Percentiles rank a stretch among this genome's conserved stretches.
Conservation (phyloP, 2,797 vertebrate genomes). For the Danio albolineatus region DNA sequence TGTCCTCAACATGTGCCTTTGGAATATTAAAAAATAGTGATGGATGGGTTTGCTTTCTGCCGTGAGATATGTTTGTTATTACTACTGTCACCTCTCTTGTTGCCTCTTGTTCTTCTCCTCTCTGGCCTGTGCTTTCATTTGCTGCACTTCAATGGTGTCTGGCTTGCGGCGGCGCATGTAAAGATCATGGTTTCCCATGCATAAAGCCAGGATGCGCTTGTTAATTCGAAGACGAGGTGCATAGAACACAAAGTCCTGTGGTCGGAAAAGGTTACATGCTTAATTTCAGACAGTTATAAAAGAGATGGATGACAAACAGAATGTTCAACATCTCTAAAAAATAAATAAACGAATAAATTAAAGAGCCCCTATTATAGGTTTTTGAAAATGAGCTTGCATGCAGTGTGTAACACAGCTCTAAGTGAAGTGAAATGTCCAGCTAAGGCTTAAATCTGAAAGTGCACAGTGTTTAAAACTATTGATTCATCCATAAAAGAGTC, state of each 20-base stretch:
- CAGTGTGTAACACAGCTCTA: too few relatives aligned
- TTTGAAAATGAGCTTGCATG: too few relatives aligned
- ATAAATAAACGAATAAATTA: neutral
- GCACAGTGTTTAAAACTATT: too few relatives aligned
- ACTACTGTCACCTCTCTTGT: conserved; percentile 86
- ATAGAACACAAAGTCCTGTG: conserved; percentile 96
- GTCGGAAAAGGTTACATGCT: conserved; percentile 30
- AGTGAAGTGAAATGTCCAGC: too few relatives aligned
- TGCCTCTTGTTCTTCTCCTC: conserved; percentile 97
- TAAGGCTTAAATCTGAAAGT: too few relatives aligned
- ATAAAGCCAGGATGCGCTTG: conserved; percentile 94
- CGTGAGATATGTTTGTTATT: conserved; percentile 3
- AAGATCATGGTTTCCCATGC: conserved; percentile 98
- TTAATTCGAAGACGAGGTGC: conserved; percentile 96
- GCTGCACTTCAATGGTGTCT: conserved; percentile 97
- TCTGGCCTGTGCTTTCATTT: conserved; percentile 97
- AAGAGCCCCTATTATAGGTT: too few relatives aligned
- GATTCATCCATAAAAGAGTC: too few relatives aligned
- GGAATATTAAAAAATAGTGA: neutral
- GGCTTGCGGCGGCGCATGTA: conserved; percentile 97
- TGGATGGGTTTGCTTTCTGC: neutral
- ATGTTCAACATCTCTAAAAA: neutral
- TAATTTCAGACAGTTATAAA: neutral
- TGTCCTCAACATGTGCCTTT: neutral
- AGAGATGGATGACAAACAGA: neutral